Conservation (phyloP, 2,113 vertebrate species). For the Nerophis ophidion region DNA sequence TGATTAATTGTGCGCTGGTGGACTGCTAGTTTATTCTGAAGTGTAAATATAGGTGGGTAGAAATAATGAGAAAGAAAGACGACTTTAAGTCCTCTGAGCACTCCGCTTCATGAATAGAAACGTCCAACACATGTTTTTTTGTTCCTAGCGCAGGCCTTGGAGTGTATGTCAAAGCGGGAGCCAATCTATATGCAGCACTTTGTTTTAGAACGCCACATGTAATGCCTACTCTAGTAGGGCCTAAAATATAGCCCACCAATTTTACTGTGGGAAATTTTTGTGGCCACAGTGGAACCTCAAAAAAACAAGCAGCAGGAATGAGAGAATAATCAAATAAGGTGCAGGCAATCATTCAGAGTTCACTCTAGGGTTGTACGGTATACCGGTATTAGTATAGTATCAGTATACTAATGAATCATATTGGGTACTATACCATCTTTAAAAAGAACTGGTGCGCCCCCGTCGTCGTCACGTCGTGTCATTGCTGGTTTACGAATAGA, state of each 20-base stretch:
- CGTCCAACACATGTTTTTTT: conserved; percentile 14
- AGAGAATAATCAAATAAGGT: conserved; percentile 5
- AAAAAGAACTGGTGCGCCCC: too few species aligned
- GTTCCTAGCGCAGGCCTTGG: background rate
- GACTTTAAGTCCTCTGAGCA: conserved; percentile 37
- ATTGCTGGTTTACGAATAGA: too few species aligned
- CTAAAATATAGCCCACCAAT: background rate
- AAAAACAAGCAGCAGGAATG: background rate
- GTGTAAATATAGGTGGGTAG: conserved; percentile 30
- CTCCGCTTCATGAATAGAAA: conserved; percentile 50
- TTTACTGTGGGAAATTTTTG: conserved; percentile 24
- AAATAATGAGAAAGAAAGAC: conserved; percentile 55
- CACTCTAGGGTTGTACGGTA: too few species aligned
- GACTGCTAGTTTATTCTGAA: conserved; percentile 54
- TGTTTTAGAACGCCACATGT: background rate
- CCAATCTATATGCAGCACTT: background rate
- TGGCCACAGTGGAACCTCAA: conserved; percentile 21
- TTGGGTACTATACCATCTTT: too few species aligned
- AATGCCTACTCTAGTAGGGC: conserved; percentile 7
- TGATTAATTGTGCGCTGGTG: conserved; percentile 33
- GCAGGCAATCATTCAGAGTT: too few species aligned
- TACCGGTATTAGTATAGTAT: too few species aligned
- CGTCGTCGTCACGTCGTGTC: too few species aligned
- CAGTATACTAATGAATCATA: too few species aligned
- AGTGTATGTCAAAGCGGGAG: background rate